A percentile compares a stretch with the other conserved stretches of the same genome.
These are phyloP conservation scores for Dynastes hyllus DNA, from an alignment of 2,888 invertebrate genomes.

Conservation along the genomic window DNA sequence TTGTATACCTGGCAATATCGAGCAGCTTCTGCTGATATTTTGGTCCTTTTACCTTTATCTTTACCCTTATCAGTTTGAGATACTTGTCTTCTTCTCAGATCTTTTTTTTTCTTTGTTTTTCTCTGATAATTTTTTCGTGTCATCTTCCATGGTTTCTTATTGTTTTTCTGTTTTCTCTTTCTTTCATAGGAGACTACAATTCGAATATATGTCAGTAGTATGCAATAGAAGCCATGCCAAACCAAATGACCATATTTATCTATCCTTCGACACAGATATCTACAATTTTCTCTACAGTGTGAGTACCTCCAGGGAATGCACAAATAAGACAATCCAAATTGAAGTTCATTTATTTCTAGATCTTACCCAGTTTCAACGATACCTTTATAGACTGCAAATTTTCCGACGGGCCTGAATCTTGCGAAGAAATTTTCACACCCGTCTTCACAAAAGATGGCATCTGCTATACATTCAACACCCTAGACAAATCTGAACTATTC, in stretches of 20 bases:
- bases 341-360: not conserved
- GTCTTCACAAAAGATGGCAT: slow-evolving; percentile 82
- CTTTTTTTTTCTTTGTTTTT: too few species aligned
- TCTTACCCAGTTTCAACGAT: not conserved
- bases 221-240: slow-evolving; percentile 16
- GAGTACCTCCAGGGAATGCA: not conserved
- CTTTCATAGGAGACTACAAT: slow-evolving; percentile 8
- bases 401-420: slow-evolving; percentile 56
- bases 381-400: slow-evolving; percentile 10
- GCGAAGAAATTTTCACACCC: slow-evolving; percentile 73
- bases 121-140: too few species aligned
- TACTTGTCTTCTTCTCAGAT: too few species aligned
- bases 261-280: not conserved
- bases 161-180: not conserved
- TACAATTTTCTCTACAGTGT: slow-evolving; percentile 27
- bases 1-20: too few species aligned
- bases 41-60: too few species aligned
- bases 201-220: slow-evolving; percentile 31
- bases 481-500: slow-evolving; percentile 72
- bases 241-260: too few species aligned
- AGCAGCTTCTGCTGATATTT: too few species aligned
- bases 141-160: too few species aligned
- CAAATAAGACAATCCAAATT: too few species aligned
- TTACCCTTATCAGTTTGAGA: too few species aligned
- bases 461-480: slow-evolving; percentile 81